Base-by-base conservation (phyloP, 1,140 invertebrate genomes). In the Caerostris extrusa region DNA sequence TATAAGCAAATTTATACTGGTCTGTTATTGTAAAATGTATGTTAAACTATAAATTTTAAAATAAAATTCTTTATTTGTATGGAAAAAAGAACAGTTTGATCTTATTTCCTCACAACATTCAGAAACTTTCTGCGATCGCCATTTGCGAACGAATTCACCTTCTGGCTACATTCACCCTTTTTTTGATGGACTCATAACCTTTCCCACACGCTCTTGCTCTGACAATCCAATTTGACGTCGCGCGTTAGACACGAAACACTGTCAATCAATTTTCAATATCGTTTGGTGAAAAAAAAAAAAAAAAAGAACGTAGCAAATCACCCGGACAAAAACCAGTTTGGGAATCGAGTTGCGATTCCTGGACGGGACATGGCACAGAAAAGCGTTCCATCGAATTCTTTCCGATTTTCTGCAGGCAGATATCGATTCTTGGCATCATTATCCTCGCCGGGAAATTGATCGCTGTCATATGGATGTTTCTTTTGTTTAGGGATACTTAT, bases 381-480 rank as follows among this genome's bases (percentile, higher is more conserved):
- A 77, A 77, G 71, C 34, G 5, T 71, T 71, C 69, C 69, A 71
- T 71, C 69, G 71, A 77, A 77, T 50, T 77, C 19, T 17, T 69
- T 7, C 17, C 3, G 19, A 14, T 77, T 77, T 77, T 77, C 71
- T 34, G 3, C 19, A 10, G 71, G 71, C 71, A 12, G 53, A 50
- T 77, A 77, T 77, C 71, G 71, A 77, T 77, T 77, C 34, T 3
- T 50, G 34, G 19, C 34, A 77, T 77, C 71, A 77, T 77, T 77
- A 77, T 77, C 71, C 71, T 50, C 71, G 71, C 34, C 53, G 10
- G 71, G 71, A 77, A 77, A 50, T 77, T 77, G 71, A 77, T 77
- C 34, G 71, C 34, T 77, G 71, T 77, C 71, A 77, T 77, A 50
- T 12, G 71, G 71, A 50, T 77, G 71, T 34, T 17, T 77, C 71